phyloP scores from a whole-genome alignment of 2,888 invertebrate genomes.

The Eustalomyia histrio region DNA sequence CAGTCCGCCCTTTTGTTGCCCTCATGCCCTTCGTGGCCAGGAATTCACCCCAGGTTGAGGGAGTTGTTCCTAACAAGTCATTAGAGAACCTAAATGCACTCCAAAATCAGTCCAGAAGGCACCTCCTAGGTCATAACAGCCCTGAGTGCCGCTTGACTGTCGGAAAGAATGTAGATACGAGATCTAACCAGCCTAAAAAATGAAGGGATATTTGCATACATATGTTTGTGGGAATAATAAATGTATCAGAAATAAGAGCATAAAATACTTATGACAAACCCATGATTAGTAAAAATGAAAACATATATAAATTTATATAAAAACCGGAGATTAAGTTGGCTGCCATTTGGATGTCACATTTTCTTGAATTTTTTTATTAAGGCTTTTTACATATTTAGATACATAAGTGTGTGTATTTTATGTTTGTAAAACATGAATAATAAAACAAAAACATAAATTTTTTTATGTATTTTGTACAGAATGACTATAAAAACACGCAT shows the following conservation, averaged over 20 bases:
- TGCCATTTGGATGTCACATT: conserved; percentile 49
- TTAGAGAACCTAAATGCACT: too few species aligned
- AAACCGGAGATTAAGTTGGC: conserved; percentile 69
- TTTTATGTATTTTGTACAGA: neutral
- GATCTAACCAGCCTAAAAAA: too few species aligned
- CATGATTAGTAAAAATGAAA: conserved; percentile 53
- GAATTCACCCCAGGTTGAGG: too few species aligned
- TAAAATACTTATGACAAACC: conserved; percentile 65
- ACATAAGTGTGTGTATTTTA: neutral
- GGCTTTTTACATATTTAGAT: neutral
- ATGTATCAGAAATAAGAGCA: conserved; percentile 40
- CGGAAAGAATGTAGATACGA: too few species aligned
- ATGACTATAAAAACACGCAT: conserved; percentile 8
- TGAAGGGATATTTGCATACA: too few species aligned
- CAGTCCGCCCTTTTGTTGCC: too few species aligned
- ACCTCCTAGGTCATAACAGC: too few species aligned
- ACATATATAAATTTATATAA: conserved; percentile 45
- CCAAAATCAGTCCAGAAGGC: too few species aligned
- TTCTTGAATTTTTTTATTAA: conserved; percentile 16
- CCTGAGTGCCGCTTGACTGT: too few species aligned
- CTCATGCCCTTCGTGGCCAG: too few species aligned
- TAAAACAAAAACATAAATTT: conserved; percentile 13
- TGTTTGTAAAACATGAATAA: conserved; percentile 2
- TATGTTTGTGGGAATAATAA: neutral
- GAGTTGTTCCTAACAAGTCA: too few species aligned